Percentiles rank a stretch among this genome's conserved stretches.
These are phyloP conservation scores for Pachyuromys duprasi DNA, from an alignment of 2,797 vertebrate species.

Conservation along the genomic window DNA sequence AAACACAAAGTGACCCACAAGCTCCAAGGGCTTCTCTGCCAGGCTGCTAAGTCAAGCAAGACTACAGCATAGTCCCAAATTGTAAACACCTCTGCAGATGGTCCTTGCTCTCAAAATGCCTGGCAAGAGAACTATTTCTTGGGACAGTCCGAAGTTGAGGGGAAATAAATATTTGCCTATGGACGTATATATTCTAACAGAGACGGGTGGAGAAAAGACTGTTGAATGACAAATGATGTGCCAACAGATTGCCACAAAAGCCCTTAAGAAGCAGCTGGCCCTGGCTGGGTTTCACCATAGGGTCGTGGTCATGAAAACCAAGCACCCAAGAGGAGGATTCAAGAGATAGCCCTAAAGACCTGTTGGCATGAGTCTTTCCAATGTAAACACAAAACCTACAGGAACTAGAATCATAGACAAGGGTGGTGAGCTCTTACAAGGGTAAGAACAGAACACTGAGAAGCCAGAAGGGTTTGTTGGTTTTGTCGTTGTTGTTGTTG, in stretches of 20 bases:
- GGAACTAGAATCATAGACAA: not conserved
- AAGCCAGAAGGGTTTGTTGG: not conserved
- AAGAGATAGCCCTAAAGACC: not conserved
- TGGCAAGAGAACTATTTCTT: slow-evolving; percentile 86
- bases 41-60: slow-evolving; percentile 59
- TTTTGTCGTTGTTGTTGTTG: not conserved
- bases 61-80: slow-evolving; percentile 76
- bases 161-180: slow-evolving; percentile 82
- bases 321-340: slow-evolving; percentile 56
- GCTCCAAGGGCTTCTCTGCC: slow-evolving; percentile 13
- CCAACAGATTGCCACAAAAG: slow-evolving; percentile 83
- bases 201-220: not conserved
- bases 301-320: slow-evolving; percentile 81
- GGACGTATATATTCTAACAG: slow-evolving; percentile 81
- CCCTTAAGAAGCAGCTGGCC: slow-evolving; percentile 83
- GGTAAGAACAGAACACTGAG: not conserved
- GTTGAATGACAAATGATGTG: slow-evolving; percentile 77
- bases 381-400: slow-evolving; percentile 11
- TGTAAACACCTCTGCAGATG: slow-evolving; percentile 83
- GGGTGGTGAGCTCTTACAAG: not conserved
- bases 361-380: slow-evolving; percentile 34
- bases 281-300: slow-evolving; percentile 81
- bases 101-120: slow-evolving; percentile 80
- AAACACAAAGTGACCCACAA: not conserved
- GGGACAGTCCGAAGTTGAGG: slow-evolving; percentile 84